A percentile compares a stretch with the other conserved stretches of the same genome.
These are phyloP conservation scores for Emydura subglobosa DNA, from an alignment of 2,113 vertebrate species.

Conservation along the genomic window DNA sequence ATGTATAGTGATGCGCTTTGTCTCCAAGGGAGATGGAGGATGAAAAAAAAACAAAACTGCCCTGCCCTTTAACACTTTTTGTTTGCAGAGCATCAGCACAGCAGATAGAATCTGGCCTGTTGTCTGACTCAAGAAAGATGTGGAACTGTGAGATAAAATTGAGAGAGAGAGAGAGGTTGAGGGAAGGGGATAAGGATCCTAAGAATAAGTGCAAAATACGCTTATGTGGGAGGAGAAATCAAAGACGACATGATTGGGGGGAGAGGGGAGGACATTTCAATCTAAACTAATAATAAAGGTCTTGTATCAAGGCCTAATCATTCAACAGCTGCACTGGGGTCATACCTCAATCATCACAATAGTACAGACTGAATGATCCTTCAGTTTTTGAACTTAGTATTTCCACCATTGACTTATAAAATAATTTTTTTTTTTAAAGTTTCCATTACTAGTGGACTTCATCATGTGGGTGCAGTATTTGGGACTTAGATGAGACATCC, in stretches of 20 bases:
- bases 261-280: neutral
- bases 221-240: neutral
- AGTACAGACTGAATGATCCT: neutral
- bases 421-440: neutral
- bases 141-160: neutral
- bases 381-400: neutral
- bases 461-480: neutral
- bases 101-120: neutral
- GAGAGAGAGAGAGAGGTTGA: neutral
- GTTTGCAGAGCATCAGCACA: neutral
- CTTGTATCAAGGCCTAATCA: neutral
- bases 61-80: neutral
- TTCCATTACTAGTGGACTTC: too few species aligned
- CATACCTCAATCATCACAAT: neutral
- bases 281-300: neutral
- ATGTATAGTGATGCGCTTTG: neutral
- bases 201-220: neutral
- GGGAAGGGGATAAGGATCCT: neutral
- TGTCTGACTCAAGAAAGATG: neutral
- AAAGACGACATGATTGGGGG: neutral
- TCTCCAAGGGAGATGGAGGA: neutral
- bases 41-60: accelerated
- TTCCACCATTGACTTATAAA: neutral
- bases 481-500: neutral
- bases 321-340: accelerated